These are phyloP conservation scores for Mormyrus hasselquistii DNA, from an alignment of 2,797 vertebrate species.

Conservation along the genomic window DNA sequence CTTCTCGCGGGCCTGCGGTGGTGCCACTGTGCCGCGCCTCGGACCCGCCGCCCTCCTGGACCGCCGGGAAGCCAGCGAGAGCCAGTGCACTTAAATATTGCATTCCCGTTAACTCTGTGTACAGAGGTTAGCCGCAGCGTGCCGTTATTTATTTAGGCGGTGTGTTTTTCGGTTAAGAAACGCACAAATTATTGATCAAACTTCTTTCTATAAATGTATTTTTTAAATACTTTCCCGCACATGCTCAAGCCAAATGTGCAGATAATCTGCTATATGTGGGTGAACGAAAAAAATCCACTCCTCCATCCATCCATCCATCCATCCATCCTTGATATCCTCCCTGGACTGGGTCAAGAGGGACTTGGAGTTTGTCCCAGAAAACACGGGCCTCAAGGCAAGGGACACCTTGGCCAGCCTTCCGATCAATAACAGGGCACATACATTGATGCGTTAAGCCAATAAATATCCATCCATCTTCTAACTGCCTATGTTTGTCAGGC, in stretches of 20 bases:
- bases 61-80: constrained; percentile 46
- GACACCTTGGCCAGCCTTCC: not conserved
- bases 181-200: not conserved
- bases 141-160: constrained; percentile 6
- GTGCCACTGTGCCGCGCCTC: constrained; percentile 61
- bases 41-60: constrained; percentile 52
- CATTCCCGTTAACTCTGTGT: constrained; percentile 58
- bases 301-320: not conserved
- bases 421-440: not conserved
- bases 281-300: not conserved
- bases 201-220: not conserved
- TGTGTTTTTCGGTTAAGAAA: constrained; percentile 2
- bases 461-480: not conserved
- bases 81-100: constrained; percentile 64
- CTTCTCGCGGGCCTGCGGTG: constrained; percentile 53
- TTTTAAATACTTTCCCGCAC: not conserved
- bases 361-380: not conserved
- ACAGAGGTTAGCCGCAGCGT: constrained; percentile 42
- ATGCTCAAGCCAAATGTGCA: not conserved
- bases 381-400: not conserved
- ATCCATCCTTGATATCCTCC: not conserved
- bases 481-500: not conserved
- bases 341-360: not conserved
- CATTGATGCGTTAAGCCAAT: not conserved
- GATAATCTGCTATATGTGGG: not conserved